Conservation (phyloP, 2,888 invertebrate genomes). For the Sceliomorpha sp. region DNA sequence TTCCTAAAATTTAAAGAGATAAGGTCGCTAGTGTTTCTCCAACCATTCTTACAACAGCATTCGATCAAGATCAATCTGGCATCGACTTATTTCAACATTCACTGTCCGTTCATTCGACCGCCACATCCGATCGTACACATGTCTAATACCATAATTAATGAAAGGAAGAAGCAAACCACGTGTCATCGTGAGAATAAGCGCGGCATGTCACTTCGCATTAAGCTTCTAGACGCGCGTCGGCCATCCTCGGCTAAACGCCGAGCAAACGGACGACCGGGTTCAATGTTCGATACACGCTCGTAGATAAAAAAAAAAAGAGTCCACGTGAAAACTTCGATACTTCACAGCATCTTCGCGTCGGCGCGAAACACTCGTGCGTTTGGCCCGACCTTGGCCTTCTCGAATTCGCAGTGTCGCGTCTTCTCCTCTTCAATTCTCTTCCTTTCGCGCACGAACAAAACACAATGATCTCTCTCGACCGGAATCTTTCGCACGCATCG, state of each 20-base stretch:
- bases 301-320: slow-evolving; percentile 29
- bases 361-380: slow-evolving; percentile 5
- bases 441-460: no score
- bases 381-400: slow-evolving; percentile 8
- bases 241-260: slow-evolving; percentile 2
- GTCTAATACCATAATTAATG: slow-evolving; percentile 31
- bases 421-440: background rate
- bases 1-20: no score
- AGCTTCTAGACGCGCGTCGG: slow-evolving; percentile 39
- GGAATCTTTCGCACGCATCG: slow-evolving; percentile 19
- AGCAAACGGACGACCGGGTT: slow-evolving; percentile 11
- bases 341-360: slow-evolving; percentile 28
- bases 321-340: slow-evolving; percentile 34
- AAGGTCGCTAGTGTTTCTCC: no score
- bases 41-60: no score
- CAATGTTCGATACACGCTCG: slow-evolving; percentile 62
- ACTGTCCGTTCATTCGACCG: no score
- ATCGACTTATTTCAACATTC: no score
- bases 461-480: slow-evolving; percentile 3
- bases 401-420: slow-evolving; percentile 21
- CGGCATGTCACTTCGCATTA: slow-evolving; percentile 60
- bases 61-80: no score
- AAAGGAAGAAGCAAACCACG: slow-evolving; percentile 34
- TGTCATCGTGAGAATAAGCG: slow-evolving; percentile 59
- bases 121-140: slow-evolving; percentile 50